A percentile compares a stretch with the other conserved stretches of the same genome.
phyloP scores from a whole-genome alignment of 2,888 invertebrate genomes.

The Scotopteryx bipunctaria region DNA sequence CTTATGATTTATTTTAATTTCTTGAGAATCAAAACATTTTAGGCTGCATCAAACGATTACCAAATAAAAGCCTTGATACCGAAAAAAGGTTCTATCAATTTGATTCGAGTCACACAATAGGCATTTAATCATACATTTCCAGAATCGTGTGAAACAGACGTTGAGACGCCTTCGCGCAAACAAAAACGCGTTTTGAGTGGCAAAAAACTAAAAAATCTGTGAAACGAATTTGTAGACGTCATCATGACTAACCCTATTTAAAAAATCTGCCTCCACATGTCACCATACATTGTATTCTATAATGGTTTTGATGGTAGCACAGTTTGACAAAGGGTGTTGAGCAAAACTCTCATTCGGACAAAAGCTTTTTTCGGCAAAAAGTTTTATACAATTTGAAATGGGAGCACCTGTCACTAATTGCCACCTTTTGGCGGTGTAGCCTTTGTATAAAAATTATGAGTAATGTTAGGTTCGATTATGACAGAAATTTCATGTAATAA shows the following conservation, averaged over 20 bases:
- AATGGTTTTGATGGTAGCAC: conserved; percentile 64
- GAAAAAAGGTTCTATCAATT: conserved; percentile 18
- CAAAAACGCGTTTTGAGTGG: conserved; percentile 52
- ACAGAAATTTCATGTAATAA: conserved; percentile 11
- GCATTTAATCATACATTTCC: conserved; percentile 20
- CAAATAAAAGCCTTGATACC: conserved; percentile 4
- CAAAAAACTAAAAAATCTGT: conserved; percentile 57
- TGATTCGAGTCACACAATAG: conserved; percentile 19
- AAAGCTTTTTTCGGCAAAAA: conserved; percentile 57
- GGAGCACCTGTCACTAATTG: conserved; percentile 81
- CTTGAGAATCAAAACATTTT: not conserved
- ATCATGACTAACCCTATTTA: conserved; percentile 66
- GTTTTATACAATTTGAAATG: conserved; percentile 68
- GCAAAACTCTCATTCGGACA: conserved; percentile 67
- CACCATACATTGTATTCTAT: conserved; percentile 66
- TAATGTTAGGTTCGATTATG: conserved; percentile 27
- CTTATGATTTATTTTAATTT: not conserved
- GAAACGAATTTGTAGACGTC: conserved; percentile 65
- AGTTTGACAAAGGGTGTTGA: conserved; percentile 78
- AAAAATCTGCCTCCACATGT: conserved; percentile 64
- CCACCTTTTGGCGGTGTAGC: conserved; percentile 77
- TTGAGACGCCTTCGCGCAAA: conserved; percentile 65
- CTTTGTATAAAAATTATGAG: conserved; percentile 48
- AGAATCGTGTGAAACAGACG: conserved; percentile 57
- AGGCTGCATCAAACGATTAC: conserved; percentile 3